Evolutionary conservation across 2,113 vertebrate species (phyloP), one percentile per base, ranked within the genome.

Genomic region (Gobio gobio): DNA sequence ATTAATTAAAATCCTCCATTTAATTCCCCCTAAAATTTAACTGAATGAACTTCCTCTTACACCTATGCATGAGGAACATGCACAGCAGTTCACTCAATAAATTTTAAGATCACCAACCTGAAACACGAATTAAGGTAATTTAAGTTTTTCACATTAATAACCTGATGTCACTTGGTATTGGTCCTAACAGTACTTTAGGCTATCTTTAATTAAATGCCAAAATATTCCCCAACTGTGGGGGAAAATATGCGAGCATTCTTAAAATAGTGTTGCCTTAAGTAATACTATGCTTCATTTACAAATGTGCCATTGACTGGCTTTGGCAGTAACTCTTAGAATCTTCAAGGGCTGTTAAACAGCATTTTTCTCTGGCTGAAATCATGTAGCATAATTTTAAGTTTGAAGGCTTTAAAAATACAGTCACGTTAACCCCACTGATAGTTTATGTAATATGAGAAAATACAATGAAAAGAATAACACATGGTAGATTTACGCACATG

Each of bases 141-240:
- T 45, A 18, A 8, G 59, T 12, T 61, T 36, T 49, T 66, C 26
- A 58, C 61, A 66, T 51, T 26, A 51, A 54, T 66, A 56, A 54
- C 45, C 83, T 70, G 47, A 79, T 72, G 26, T 43, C 63, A 51
- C 33, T 64, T 33, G 43, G 26, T 56, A 49, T 68, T 61, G 61
- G 47, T 54, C 66, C 61, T 86, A 36, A 76, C 82, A 29, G 40
- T 61, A 68, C 88, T 49, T 26, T 24, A 68, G 88, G 90, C 83
- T 76, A 64, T 66, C n/a, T 86, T 88, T 90, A 85, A 90, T 89
- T 88, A 87, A 86, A 87, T 83, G 80, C 54, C 33, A 84, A 81
- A 88, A 83, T 63, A 82, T 84, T 83, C 22, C 70, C 74, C 26
- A 66, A 78, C 36, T 14, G 74, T 77, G 78, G 58, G 61, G 45